phyloP scores from a whole-genome alignment of 2,797 vertebrate genomes.

The Alfaro cultratus region DNA sequence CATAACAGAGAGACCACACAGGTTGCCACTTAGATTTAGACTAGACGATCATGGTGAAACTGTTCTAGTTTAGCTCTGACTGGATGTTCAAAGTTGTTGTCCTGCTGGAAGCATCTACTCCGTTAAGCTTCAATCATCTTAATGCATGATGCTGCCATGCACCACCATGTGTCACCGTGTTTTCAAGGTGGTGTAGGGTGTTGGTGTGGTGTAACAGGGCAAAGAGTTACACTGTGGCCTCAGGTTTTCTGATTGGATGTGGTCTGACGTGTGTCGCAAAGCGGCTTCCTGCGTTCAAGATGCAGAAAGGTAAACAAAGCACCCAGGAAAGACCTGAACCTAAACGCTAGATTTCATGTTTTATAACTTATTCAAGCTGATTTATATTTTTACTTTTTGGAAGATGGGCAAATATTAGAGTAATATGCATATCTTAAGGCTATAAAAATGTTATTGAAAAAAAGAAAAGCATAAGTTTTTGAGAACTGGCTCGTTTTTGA shows the following conservation, averaged over 20 bases:
- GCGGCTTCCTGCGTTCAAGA: slow-evolving; percentile 9
- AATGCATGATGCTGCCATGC: neutral
- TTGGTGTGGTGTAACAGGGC: neutral
- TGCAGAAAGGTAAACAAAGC: slow-evolving; percentile 13
- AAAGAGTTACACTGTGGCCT: neutral
- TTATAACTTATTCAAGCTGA: neutral
- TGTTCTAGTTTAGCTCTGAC: neutral
- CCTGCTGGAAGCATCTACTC: neutral
- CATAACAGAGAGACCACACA: neutral
- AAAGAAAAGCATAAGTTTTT: too few relatives aligned
- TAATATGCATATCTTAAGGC: neutral
- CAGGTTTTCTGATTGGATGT: slow-evolving; percentile 9
- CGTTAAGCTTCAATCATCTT: neutral
- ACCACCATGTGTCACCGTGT: neutral
- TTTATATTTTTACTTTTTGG: too few relatives aligned
- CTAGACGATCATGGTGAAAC: neutral
- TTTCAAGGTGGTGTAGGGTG: neutral
- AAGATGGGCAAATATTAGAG: neutral
- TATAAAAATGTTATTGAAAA: neutral
- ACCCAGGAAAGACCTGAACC: neutral
- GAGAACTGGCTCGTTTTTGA: too few relatives aligned
- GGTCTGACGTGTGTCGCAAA: slow-evolving; percentile 8
- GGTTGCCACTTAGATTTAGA: neutral
- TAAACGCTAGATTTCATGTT: neutral
- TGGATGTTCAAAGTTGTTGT: neutral